Evolutionary conservation across 2,888 invertebrate species (phyloP).

Genomic region (Stenurella melanura): DNA sequence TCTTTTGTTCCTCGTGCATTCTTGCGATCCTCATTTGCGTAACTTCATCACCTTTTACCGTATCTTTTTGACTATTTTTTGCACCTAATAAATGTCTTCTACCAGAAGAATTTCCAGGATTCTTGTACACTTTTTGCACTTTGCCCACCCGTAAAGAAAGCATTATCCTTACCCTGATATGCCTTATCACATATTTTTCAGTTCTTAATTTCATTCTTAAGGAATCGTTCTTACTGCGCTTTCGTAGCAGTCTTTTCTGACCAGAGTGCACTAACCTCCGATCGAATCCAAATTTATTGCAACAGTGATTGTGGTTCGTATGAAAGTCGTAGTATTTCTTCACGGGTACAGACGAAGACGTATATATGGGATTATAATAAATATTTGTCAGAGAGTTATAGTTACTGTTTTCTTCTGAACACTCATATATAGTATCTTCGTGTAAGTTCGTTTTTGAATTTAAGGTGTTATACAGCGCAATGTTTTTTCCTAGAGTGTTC

Average conservation of each 20-base stretch:
- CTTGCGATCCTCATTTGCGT: slow-evolving; percentile 58
- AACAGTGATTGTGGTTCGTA: slow-evolving; percentile 52
- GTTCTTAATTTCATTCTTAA: slow-evolving; percentile 68
- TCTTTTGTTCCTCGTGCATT: slow-evolving; percentile 69
- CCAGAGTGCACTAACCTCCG: slow-evolving; percentile 23
- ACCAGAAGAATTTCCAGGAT: slow-evolving; percentile 20
- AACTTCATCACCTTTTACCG: slow-evolving; percentile 41
- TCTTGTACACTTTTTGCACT: slow-evolving; percentile 70
- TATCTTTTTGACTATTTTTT: slow-evolving; percentile 41
- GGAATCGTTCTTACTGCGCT: slow-evolving; percentile 40
- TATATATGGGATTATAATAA: slow-evolving; percentile 71
- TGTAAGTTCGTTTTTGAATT: slow-evolving; percentile 69
- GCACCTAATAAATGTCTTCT: slow-evolving; percentile 35
- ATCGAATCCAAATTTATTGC: slow-evolving; percentile 27
- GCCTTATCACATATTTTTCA: slow-evolving; percentile 78
- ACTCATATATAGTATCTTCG: slow-evolving; percentile 71
- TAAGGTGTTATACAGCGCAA: slow-evolving; percentile 66
- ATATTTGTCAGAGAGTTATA: slow-evolving; percentile 61
- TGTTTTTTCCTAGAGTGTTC: slow-evolving; percentile 61
- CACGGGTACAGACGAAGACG: slow-evolving; percentile 28
- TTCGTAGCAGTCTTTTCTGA: slow-evolving; percentile 30
- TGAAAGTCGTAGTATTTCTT: slow-evolving; percentile 58
- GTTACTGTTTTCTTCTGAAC: slow-evolving; percentile 70
- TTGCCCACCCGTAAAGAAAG: slow-evolving; percentile 79
- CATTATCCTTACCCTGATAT: slow-evolving; percentile 81